Conservation (phyloP, 2,888 invertebrate genomes). For the Blera fallax region DNA sequence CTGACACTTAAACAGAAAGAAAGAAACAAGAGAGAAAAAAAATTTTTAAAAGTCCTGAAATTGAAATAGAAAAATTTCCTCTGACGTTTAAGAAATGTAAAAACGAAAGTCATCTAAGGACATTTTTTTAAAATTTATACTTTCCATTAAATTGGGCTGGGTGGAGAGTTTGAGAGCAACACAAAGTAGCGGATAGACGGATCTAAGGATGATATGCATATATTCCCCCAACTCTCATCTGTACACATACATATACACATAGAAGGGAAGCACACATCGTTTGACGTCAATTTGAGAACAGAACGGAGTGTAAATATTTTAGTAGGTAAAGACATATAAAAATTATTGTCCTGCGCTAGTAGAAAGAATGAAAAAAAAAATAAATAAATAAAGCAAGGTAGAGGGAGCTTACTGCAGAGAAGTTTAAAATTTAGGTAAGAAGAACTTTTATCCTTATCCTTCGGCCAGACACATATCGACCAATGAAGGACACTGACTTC, state of each 20-base stretch:
- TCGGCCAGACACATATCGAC: neutral
- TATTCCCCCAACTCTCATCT: neutral
- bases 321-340: conserved; percentile 42
- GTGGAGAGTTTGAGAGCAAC: neutral
- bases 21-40: too few relatives aligned
- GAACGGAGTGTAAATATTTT: conserved; percentile 49
- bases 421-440: neutral
- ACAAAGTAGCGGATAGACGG: neutral
- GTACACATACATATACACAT: neutral
- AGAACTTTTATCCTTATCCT: neutral
- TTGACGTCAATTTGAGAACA: conserved; percentile 10
- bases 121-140: conserved; percentile 13
- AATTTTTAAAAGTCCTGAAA: neutral
- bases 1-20: conserved; percentile 11
- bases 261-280: neutral
- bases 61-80: conserved; percentile 10
- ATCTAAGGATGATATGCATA: neutral
- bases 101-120: neutral
- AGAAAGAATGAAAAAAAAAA: neutral
- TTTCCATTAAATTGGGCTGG: neutral
- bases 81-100: neutral
- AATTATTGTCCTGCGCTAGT: conserved; percentile 26
- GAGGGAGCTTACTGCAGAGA: neutral
- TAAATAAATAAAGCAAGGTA: neutral
- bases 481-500: conserved; percentile 5